Evolutionary conservation across 2,113 vertebrate species (phyloP).

Genomic region (Centrocercus urophasianus): DNA sequence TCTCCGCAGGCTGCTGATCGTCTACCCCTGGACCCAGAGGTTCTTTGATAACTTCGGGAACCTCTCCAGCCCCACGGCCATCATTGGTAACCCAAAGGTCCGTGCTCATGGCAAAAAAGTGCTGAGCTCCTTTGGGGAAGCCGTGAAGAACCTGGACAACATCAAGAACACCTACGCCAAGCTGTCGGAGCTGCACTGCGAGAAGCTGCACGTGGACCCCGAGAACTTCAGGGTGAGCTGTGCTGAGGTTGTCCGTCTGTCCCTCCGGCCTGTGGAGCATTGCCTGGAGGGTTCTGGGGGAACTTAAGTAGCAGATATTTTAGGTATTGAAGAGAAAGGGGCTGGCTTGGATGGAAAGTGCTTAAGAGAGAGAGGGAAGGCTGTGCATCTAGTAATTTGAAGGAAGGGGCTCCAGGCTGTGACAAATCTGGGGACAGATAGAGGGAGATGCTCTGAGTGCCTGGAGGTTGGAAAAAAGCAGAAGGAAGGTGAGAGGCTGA

Average conservation of each 20-base stretch:
- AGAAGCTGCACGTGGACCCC: constrained; percentile 88
- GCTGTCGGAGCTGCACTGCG: constrained; percentile 86
- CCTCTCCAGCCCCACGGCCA: constrained; percentile 76
- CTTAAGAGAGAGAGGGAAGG: background rate
- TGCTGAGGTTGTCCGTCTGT: accelerated
- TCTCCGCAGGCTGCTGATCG: constrained; percentile 73
- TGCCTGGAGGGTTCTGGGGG: background rate
- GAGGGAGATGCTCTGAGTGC: accelerated
- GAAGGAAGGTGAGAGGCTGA: background rate
- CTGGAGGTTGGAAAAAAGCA: background rate
- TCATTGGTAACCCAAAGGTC: constrained; percentile 79
- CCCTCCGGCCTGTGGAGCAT: background rate
- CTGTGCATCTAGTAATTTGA: accelerated
- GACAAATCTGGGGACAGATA: background rate
- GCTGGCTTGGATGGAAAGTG: background rate
- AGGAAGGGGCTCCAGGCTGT: background rate
- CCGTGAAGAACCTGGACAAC: constrained; percentile 83
- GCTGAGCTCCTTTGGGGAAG: constrained; percentile 82
- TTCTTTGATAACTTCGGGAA: constrained; percentile 82
- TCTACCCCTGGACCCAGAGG: constrained; percentile 89
- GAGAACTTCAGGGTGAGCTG: constrained; percentile 78
- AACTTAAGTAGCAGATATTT: accelerated
- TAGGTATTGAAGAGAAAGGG: background rate
- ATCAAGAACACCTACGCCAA: constrained; percentile 78
- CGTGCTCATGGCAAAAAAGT: constrained; percentile 83